Conservation (phyloP, 2,888 invertebrate genomes). For the Nipponacmea schrenckii region DNA sequence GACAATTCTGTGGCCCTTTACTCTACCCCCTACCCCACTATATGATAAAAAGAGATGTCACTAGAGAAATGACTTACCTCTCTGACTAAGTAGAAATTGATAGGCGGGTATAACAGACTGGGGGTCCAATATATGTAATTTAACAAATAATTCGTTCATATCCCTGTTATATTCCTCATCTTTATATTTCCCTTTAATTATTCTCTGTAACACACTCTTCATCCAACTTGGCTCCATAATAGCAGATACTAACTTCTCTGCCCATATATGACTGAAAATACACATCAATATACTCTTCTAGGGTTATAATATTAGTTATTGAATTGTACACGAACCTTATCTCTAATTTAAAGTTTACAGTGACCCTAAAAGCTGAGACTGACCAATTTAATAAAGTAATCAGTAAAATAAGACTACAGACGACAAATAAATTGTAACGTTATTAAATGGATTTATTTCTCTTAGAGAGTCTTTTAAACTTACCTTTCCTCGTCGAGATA, state of each 20-base stretch:
- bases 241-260: conserved; percentile 47
- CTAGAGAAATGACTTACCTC: conserved; percentile 56
- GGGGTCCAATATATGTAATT: conserved; percentile 63
- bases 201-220: conserved; percentile 44
- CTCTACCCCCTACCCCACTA: too few species aligned
- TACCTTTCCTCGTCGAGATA: conserved; percentile 61
- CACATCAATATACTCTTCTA: too few species aligned
- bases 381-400: too few species aligned
- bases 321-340: too few species aligned
- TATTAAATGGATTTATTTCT: too few species aligned
- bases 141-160: conserved; percentile 63
- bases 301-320: too few species aligned
- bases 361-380: too few species aligned
- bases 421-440: too few species aligned
- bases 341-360: too few species aligned
- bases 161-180: conserved; percentile 59
- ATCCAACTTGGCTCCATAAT: conserved; percentile 58
- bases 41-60: too few species aligned
- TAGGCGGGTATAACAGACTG: conserved; percentile 61
- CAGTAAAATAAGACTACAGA: too few species aligned
- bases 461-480: conserved; percentile 10
- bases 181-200: conserved; percentile 50
- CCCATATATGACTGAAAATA: conserved; percentile 56
- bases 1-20: too few species aligned
- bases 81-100: conserved; percentile 53